These are phyloP conservation scores for Staurois parvus DNA, from an alignment of 2,797 vertebrate genomes.

Conservation along the genomic window DNA sequence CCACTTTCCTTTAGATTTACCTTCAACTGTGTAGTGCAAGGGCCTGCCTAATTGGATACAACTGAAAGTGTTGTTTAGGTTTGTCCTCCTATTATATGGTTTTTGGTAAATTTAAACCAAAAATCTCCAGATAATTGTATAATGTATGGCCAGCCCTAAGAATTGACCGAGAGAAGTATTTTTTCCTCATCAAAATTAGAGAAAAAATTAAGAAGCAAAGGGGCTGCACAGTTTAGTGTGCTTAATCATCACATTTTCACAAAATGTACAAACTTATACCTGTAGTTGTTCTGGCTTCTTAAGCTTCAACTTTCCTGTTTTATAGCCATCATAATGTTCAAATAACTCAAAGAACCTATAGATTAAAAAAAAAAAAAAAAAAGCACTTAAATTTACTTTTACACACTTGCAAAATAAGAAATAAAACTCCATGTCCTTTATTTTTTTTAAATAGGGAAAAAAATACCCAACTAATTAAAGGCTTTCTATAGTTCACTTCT, in stretches of 20 bases:
- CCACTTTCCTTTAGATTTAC: too few relatives aligned
- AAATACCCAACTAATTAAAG: background rate
- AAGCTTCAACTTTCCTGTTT: slow-evolving; percentile 95
- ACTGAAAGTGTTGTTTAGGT: too few relatives aligned
- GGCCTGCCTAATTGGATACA: too few relatives aligned
- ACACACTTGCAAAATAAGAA: background rate
- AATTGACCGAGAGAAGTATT: too few relatives aligned
- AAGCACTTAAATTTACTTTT: background rate
- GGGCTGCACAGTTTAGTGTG: background rate
- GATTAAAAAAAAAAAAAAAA: slow-evolving; percentile 62
- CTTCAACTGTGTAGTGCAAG: too few relatives aligned
- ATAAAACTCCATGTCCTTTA: background rate
- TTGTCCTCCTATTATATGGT: too few relatives aligned
- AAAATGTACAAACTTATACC: slow-evolving; percentile 74
- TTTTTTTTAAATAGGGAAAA: background rate
- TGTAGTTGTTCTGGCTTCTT: slow-evolving; percentile 97
- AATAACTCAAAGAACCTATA: slow-evolving; percentile 95
- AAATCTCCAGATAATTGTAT: too few relatives aligned
- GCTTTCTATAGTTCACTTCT: background rate
- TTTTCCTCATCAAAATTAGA: background rate
- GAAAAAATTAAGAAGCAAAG: background rate
- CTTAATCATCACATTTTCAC: background rate
- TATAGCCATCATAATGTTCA: slow-evolving; percentile 96
- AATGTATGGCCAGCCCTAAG: too few relatives aligned
- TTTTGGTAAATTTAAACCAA: too few relatives aligned